Evolutionary conservation across 2,888 invertebrate species (phyloP).

Genomic region (Liposcelis brunnea): DNA sequence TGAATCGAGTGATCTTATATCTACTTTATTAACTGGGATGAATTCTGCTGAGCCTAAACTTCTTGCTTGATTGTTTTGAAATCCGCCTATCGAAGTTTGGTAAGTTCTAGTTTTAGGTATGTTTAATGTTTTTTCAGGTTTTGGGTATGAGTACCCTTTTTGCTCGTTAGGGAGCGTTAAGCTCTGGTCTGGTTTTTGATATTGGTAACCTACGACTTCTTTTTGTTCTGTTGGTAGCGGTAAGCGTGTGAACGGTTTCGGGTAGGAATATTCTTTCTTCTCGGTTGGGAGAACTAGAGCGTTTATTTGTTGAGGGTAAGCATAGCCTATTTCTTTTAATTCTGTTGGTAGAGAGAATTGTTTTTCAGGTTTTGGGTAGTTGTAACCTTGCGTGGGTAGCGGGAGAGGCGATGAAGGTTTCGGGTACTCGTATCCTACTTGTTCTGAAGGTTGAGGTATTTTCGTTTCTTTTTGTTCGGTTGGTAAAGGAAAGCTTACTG

Average conservation of each 20-base stretch:
- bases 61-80: too few relatives aligned
- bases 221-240: conserved; percentile 3
- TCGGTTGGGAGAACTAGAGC: neutral
- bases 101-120: neutral
- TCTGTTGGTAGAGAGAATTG: neutral
- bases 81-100: neutral
- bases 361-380: conserved; percentile 1
- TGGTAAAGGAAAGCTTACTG: neutral
- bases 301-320: neutral
- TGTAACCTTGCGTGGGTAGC: conserved; percentile 17
- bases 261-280: neutral
- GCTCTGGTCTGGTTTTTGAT: neutral
- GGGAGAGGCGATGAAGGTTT: conserved; percentile 49
- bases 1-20: neutral
- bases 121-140: neutral
- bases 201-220: neutral
- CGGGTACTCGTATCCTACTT: conserved; percentile 19
- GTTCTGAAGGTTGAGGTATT: neutral
- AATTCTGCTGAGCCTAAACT: neutral
- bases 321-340: too few relatives aligned
- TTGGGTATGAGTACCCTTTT: neutral
- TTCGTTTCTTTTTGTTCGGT: neutral
- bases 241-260: neutral
- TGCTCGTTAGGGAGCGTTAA: neutral
- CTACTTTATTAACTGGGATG: conserved; percentile 5